Conservation (phyloP, 2,888 invertebrate species). For the Rotaria macrura region DNA sequence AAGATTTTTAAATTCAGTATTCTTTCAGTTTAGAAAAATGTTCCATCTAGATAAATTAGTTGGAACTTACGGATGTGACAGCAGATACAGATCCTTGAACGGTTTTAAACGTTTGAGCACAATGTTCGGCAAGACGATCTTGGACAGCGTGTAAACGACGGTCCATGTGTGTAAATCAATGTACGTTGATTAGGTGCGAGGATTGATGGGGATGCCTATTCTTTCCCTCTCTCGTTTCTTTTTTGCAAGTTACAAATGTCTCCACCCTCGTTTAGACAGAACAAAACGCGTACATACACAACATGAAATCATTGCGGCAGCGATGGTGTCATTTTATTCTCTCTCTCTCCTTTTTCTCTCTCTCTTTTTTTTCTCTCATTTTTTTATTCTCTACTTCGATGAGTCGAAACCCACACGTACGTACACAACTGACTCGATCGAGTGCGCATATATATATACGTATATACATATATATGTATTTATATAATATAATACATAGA, state of each 20-base stretch:
- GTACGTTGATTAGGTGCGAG: not conserved
- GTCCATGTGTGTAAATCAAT: constrained; percentile 3
- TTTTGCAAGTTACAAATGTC: not conserved
- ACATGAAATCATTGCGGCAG: not conserved
- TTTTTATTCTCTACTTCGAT: not conserved
- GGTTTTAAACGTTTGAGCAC: not conserved
- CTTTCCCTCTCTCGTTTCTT: not conserved
- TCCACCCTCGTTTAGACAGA: not conserved
- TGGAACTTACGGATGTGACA: constrained; percentile 16
- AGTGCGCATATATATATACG: not conserved
- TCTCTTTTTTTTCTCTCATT: not conserved
- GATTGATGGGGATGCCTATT: not conserved
- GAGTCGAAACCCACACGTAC: not conserved
- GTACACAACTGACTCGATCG: not conserved
- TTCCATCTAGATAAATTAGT: too few species aligned
- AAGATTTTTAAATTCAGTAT: too few species aligned
- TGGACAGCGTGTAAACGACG: constrained; percentile 19
- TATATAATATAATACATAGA: not conserved
- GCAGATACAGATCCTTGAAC: not conserved
- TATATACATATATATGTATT: not conserved
- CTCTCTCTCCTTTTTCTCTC: not conserved
- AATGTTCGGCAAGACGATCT: not conserved
- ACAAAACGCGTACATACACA: not conserved
- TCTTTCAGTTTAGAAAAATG: too few species aligned
- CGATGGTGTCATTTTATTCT: not conserved